Base-by-base conservation (phyloP, 1,140 invertebrate species). In the Ditylenchus dipsaci region DNA sequence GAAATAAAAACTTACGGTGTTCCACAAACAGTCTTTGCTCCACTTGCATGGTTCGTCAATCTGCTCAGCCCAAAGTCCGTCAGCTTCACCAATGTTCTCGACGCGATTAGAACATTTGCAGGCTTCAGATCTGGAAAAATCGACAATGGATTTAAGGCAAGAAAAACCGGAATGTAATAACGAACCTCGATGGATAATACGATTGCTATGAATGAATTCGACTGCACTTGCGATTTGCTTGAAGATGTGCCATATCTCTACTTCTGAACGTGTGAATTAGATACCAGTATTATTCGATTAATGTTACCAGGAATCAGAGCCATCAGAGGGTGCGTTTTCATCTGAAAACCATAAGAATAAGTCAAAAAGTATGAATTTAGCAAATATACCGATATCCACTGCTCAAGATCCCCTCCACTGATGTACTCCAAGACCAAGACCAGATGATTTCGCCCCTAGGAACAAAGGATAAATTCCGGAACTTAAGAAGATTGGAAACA, bases 171-270 rank as follows among this genome's bases (percentile, higher is more conserved):
- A 59, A 1, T n/a, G 29, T 19, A 68, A 67, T 15, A 15, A 63
- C 57, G 33, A 63, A 66, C 65, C 61, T 21, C 71, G 63, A 58
- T 72, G 71, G 11, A 72, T 33, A 58, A 72, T 68, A 7, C 29
- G 19, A 30, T 69, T 76, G 17, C 19, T 26, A 62, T 72, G 71
- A 30, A 72, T 73, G 27, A 64, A 74, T 9, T n/a, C 0, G 11
- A 72, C 72, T n/a, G 71, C 71, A 21, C 27, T 33, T n/a, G 72
- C 27, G 15, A 72, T 72, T 60, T 72, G 71, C 8, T 17, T n/a
- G 60, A 72, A 72, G 26, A 75, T 11, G 26, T 15, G 26, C 71
- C 70, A 74, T 60, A 72, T 76, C n/a, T 75, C 59, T 33, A 15
- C 17, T 43, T 71, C 69, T 3, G n/a, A 45, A 45, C n/a, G 43